Conservation (phyloP, 2,797 vertebrate species). For the Sorex maritimensis region DNA sequence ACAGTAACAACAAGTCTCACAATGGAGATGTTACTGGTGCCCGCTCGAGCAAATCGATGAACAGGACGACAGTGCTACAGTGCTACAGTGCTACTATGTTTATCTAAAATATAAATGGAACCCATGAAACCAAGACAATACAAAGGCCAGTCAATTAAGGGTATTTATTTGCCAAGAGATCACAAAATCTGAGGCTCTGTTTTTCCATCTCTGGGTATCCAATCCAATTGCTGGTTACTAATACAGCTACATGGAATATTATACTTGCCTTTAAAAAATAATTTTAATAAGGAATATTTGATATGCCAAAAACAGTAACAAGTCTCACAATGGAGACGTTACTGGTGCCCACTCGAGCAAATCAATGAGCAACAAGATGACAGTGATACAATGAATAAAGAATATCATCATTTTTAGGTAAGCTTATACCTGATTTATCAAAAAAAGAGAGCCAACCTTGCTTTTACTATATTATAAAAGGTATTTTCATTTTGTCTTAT, state of each 20-base stretch:
- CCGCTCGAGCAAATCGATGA: no score
- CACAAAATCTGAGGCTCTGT: background rate
- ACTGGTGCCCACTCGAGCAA: no score
- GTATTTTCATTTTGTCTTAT: slow-evolving; percentile 22
- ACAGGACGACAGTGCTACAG: no score
- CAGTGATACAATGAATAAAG: background rate
- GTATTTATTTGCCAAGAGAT: background rate
- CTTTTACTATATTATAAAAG: background rate
- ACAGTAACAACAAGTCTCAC: no score
- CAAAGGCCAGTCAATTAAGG: background rate
- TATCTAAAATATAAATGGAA: slow-evolving; percentile 4
- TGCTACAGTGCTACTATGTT: background rate
- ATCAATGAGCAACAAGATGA: no score
- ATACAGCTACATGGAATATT: background rate
- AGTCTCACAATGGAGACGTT: no score
- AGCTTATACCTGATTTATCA: background rate
- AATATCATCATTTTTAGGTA: background rate
- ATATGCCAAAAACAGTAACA: no score
- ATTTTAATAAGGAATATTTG: background rate
- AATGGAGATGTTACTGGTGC: no score
- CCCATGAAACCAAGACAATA: background rate
- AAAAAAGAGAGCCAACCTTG: background rate
- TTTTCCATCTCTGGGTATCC: background rate
- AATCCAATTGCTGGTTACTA: background rate
- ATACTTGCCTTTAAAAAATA: background rate